Base-by-base conservation (phyloP, 2,797 vertebrate species). In the Chelmon rostratus region DNA sequence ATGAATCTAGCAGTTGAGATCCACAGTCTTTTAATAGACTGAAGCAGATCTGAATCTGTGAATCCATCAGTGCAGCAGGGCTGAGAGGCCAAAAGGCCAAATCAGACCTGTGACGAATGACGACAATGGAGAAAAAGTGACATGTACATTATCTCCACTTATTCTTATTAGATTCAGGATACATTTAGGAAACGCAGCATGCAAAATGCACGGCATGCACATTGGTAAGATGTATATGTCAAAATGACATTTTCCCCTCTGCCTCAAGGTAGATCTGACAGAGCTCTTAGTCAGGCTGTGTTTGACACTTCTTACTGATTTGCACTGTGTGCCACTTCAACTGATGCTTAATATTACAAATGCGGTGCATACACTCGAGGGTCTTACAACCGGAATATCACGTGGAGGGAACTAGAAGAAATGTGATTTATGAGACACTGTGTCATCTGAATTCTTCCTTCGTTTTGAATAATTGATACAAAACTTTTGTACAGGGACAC, bases 241-340 rank as follows among this genome's bases (percentile, higher is more conserved):
- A 77, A 64, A 62, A 68, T 50, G 64, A 68, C 65, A 46, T 70
- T 50, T 76, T 6, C 59, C 6, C 54, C 46, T 84, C 46, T 1
- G 25, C 76, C 50, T 46, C 47, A 56, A 66, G 70, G 47, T 67
- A 79, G 76, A 74, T 52, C 31, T 75, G 35, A 81, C 71, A 11
- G 40, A 80, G 47, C 49, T 37, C 28, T 28, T 18, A 74, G 57
- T 69, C 75, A 52, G 44, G 13, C 19, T 31, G 33, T 1, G 33
- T 81, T 28, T 61, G 57, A 78, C 47, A 47, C 28, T 10, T 57
- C 31, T 0, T 9, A 38, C 64, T 13, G 21, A 72, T 75, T 68
- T 54, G 19, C 38, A 38, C 11, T 23, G 23, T 8, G 0, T 69
- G 47, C n/a, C 50, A 57, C 42, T 73, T 67, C 19, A 16, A 15